A percentile compares a stretch with the other conserved stretches of the same genome.
Conservation (phyloP, 2,797 vertebrate species). For the Brachyrhaphis roseni region DNA sequence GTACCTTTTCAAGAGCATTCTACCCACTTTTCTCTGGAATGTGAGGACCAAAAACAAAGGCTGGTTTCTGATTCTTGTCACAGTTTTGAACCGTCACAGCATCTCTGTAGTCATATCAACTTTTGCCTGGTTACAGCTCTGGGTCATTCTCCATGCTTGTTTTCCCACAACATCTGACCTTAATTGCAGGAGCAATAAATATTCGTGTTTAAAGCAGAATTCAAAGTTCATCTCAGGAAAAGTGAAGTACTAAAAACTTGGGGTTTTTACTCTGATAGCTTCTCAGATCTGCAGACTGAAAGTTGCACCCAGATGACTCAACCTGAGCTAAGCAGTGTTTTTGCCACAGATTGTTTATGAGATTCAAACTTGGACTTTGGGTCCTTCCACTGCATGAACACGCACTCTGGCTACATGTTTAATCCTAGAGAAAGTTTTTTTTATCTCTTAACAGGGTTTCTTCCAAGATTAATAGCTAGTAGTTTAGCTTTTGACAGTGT, state of each 20-base stretch:
- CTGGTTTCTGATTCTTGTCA: conserved; percentile 1
- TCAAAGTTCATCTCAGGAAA: neutral
- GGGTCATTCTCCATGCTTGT: neutral
- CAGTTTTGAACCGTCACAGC: neutral
- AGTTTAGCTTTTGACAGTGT: neutral
- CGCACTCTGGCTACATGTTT: neutral
- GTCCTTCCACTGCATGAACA: neutral
- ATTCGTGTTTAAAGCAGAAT: neutral
- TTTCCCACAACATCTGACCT: neutral
- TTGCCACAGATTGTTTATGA: neutral
- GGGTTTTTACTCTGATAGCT: too few relatives aligned
- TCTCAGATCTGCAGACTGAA: too few relatives aligned
- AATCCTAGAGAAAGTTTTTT: neutral
- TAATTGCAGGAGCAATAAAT: neutral
- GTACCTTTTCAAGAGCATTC: conserved; percentile 52
- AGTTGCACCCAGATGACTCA: too few relatives aligned
- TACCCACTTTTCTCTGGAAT: conserved; percentile 50
- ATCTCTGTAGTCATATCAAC: neutral
- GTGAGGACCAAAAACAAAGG: conserved; percentile 10
- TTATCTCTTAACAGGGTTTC: neutral
- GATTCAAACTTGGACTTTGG: neutral
- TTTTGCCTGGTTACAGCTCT: neutral
- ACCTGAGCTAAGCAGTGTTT: too few relatives aligned
- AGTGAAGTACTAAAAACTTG: neutral
- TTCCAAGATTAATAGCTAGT: neutral